Evolutionary conservation across 2,797 vertebrate species (phyloP), one percentile per base, ranked within the genome.

Genomic region (Pachyuromys duprasi): DNA sequence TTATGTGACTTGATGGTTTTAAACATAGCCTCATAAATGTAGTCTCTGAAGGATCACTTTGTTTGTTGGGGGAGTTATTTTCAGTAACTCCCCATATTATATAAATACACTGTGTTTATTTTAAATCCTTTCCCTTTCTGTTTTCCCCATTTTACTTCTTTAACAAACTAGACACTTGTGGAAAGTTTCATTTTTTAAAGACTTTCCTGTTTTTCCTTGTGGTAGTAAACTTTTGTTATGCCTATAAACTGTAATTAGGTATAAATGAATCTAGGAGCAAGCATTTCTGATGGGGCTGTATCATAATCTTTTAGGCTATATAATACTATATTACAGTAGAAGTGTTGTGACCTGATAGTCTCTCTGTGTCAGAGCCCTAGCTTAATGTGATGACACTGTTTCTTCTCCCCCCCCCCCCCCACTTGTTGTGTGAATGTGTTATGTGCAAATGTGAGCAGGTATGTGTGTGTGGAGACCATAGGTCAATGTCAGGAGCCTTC

Each of bases 281-380:
- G 75, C 12, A 26, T 57, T 60, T 55, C 31, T 90, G 89, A 87
- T 5, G 39, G 55, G 17, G 39, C 31, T 55, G 0, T 72, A 62
- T 86, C 24, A 18, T 17, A 87, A 82, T 78, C 60, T 15, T 87
- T 90, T 53, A 76, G 72, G 81, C 49, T 90, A 26, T 76, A 42
- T 57, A 12, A 33, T 76, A 87, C 39, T 94, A 31, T 70, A 0
- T 86, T 83, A 90, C 12, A 53, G 15, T 53, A 33, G 39, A 57
- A 91, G 20, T 86, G 72, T 42, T 67, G 31, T 78, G 33, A 82
- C 33, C n/a, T 72, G 4, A 60, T 82, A 80, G 12, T 93, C 69
- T 79, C 89, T 67, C 63, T 86, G 4, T 81, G 42, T 95, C 93
- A 91, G 39, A 78, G 88, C 82, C 78, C 55, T 69, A 74, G 57